Evolutionary conservation across 2,113 vertebrate genomes (phyloP).

Genomic region (Nesogale talazaci): DNA sequence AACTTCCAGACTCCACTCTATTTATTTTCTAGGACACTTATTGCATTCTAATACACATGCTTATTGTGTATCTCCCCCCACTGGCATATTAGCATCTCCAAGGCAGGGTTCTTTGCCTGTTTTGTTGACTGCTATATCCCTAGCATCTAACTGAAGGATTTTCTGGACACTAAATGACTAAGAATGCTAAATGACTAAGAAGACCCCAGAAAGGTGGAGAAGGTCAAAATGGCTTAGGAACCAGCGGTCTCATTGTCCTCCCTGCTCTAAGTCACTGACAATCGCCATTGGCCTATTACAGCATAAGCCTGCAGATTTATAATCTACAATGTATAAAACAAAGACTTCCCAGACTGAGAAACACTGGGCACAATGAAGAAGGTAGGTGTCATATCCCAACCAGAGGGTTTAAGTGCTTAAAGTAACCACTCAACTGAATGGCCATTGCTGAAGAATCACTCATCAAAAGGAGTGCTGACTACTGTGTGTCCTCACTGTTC

Average conservation of each 20-base stretch:
- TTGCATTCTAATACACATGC: background rate
- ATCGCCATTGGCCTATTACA: background rate
- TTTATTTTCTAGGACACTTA: background rate
- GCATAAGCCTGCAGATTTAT: background rate
- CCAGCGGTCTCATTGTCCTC: background rate
- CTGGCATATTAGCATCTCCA: background rate
- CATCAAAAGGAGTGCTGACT: background rate
- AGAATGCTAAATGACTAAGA: background rate
- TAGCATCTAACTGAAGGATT: background rate
- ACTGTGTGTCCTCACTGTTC: background rate
- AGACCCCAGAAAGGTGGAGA: background rate
- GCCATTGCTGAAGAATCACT: background rate
- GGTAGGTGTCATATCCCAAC: background rate
- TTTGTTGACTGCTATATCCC: background rate
- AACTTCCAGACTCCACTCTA: background rate
- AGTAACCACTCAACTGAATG: background rate
- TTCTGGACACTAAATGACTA: background rate
- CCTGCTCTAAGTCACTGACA: background rate
- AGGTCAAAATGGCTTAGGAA: background rate
- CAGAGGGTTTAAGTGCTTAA: background rate
- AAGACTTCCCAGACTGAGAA: background rate
- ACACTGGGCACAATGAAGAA: background rate
- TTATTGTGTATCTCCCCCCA: background rate
- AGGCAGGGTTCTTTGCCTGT: background rate
- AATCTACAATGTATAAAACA: constrained; percentile 5